Percentiles rank a stretch among this genome's conserved stretches.
Conservation (phyloP, 1,140 invertebrate genomes). For the Maniola jurtina region DNA sequence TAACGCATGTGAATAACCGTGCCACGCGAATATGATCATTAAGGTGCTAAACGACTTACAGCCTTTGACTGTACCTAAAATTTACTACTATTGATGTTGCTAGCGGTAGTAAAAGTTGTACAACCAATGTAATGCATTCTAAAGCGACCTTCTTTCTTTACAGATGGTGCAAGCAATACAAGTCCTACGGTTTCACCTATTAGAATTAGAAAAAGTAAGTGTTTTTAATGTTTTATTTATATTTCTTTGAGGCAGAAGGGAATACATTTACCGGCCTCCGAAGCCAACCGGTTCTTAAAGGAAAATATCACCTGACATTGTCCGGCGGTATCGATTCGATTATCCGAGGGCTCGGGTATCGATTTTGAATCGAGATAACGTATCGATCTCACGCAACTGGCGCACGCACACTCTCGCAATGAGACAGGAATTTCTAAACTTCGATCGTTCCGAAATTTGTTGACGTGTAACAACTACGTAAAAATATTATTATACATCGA, state of each 20-base stretch:
- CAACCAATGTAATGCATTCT: slow-evolving; percentile 16
- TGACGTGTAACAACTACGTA: too few relatives aligned
- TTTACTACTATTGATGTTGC: neutral
- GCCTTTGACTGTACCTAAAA: too few relatives aligned
- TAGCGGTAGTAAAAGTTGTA: neutral
- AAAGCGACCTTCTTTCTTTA: slow-evolving; percentile 77
- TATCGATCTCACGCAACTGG: slow-evolving; percentile 47
- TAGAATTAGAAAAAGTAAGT: slow-evolving; percentile 99
- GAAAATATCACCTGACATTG: slow-evolving; percentile 60
- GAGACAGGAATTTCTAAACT: neutral
- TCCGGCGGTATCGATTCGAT: slow-evolving; percentile 58
- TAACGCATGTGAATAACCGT: too few relatives aligned
- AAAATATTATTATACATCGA: too few relatives aligned
- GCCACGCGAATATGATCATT: too few relatives aligned
- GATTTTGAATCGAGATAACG: slow-evolving; percentile 63
- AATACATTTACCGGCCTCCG: slow-evolving; percentile 52
- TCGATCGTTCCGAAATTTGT: neutral
- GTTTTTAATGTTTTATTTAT: slow-evolving; percentile 44
- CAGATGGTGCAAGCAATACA: slow-evolving; percentile 99
- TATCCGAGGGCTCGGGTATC: slow-evolving; percentile 48
- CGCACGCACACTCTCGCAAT: slow-evolving; percentile 21
- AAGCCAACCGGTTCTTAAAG: slow-evolving; percentile 50
- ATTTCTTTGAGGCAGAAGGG: slow-evolving; percentile 25
- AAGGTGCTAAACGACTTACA: too few relatives aligned
- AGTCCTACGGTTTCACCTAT: slow-evolving; percentile 99